phyloP scores from a whole-genome alignment of 2,113 vertebrate genomes.

The Sitta europaea region DNA sequence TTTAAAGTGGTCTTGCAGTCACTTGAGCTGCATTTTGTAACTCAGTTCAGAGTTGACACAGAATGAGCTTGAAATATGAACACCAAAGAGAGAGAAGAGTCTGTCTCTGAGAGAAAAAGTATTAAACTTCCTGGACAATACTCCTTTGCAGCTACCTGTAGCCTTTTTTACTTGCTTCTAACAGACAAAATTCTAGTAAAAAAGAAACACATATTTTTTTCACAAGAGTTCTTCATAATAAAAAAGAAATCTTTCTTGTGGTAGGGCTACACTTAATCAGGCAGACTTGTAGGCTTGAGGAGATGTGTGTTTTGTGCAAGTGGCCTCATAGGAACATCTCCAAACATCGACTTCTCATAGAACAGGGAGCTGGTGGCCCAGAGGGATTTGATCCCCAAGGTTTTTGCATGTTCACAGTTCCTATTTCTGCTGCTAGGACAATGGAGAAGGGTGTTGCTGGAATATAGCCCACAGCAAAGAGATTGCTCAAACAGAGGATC shows the following conservation, averaged over 20 bases:
- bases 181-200: neutral
- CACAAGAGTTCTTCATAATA: neutral
- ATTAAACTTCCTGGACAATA: neutral
- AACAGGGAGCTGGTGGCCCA: neutral
- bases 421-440: constrained; percentile 32
- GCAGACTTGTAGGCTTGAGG: neutral
- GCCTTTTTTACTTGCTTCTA: neutral
- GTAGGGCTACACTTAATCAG: neutral
- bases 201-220: neutral
- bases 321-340: neutral
- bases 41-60: neutral
- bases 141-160: neutral
- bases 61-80: neutral
- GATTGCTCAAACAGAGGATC: constrained; percentile 39
- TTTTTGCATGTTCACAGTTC: neutral
- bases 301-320: neutral
- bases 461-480: constrained; percentile 10
- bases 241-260: neutral
- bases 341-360: neutral
- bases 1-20: neutral
- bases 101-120: neutral
- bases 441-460: constrained; percentile 46
- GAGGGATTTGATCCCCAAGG: neutral
- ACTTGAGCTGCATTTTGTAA: neutral
- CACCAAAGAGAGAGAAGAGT: neutral